These are phyloP conservation scores for Cladopsammia gracilis DNA, from an alignment of 64 coral and sea anemone species.

Conservation along the genomic window DNA sequence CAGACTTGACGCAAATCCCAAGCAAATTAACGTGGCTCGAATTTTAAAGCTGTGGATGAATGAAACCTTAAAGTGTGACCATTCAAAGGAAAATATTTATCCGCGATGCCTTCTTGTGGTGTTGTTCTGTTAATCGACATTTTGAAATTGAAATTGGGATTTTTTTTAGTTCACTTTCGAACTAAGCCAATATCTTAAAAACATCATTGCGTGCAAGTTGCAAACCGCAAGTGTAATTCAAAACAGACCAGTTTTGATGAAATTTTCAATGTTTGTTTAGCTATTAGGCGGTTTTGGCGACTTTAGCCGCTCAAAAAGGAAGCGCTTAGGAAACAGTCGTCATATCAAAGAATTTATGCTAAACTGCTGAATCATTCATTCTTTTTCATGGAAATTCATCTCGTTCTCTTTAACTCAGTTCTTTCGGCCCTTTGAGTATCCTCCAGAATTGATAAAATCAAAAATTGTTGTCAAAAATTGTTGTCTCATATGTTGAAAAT, in stretches of 20 bases:
- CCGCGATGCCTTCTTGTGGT: too few relatives aligned
- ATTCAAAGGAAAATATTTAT: too few relatives aligned
- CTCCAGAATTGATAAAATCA: not conserved
- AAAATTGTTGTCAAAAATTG: too few relatives aligned
- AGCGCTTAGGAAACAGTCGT: not conserved
- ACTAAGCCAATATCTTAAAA: not conserved
- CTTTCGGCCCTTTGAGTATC: not conserved
- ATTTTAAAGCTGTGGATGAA: not conserved
- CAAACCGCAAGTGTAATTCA: slow-evolving; percentile 21
- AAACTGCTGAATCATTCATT: not conserved
- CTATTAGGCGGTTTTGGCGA: slow-evolving; percentile 1
- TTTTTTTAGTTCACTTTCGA: not conserved
- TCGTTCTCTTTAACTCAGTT: not conserved
- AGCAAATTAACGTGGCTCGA: not conserved
- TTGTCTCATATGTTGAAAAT: too few relatives aligned
- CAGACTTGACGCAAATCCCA: not conserved
- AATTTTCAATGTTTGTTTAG: slow-evolving; percentile 38
- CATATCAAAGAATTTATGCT: slow-evolving; percentile 18
- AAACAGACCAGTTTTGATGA: not conserved
- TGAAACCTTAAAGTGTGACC: not conserved
- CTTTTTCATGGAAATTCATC: not conserved
- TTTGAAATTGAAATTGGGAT: not conserved
- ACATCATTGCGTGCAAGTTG: slow-evolving; percentile 1
- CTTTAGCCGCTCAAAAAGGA: slow-evolving; percentile 3
- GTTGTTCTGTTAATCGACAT: too few relatives aligned